A percentile compares a stretch with the other conserved stretches of the same genome.
Evolutionary conservation across 2,888 invertebrate species (phyloP).

Genomic region (Heliconius sara): DNA sequence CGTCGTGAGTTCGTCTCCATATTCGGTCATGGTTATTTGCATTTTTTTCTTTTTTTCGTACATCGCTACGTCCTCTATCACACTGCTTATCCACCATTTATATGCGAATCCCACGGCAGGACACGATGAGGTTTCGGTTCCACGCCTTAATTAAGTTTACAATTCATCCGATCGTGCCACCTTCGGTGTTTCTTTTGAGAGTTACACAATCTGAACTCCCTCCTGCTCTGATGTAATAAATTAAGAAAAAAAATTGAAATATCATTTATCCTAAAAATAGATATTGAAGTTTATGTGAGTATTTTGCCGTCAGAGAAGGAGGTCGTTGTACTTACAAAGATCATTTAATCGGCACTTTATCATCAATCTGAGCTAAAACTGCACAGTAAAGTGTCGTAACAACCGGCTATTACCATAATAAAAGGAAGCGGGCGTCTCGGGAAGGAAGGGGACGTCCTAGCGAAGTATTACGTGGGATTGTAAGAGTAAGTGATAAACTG

Average conservation of each 20-base stretch:
- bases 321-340: background rate
- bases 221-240: background rate
- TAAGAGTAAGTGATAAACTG: slow-evolving; percentile 34
- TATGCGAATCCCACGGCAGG: slow-evolving; percentile 36
- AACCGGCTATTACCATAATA: slow-evolving; percentile 23
- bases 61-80: background rate
- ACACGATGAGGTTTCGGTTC: slow-evolving; percentile 26
- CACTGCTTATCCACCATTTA: slow-evolving; percentile 34
- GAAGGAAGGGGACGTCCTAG: slow-evolving; percentile 2
- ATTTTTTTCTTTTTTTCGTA: slow-evolving; percentile 36
- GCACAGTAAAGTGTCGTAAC: slow-evolving; percentile 24
- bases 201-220: background rate
- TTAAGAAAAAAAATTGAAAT: too few relatives aligned
- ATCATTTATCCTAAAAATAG: too few relatives aligned
- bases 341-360: too few relatives aligned
- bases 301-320: background rate
- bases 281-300: background rate
- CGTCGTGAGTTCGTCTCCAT: slow-evolving; percentile 10
- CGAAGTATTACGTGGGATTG: slow-evolving; percentile 21
- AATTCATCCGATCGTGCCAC: slow-evolving; percentile 29
- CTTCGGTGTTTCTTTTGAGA: slow-evolving; percentile 20
- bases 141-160: slow-evolving; percentile 39
- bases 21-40: slow-evolving; percentile 30
- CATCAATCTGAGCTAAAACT: slow-evolving; percentile 15
- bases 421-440: slow-evolving; percentile 2